Conservation (phyloP, 2,113 vertebrate genomes). For the Natator depressus region DNA sequence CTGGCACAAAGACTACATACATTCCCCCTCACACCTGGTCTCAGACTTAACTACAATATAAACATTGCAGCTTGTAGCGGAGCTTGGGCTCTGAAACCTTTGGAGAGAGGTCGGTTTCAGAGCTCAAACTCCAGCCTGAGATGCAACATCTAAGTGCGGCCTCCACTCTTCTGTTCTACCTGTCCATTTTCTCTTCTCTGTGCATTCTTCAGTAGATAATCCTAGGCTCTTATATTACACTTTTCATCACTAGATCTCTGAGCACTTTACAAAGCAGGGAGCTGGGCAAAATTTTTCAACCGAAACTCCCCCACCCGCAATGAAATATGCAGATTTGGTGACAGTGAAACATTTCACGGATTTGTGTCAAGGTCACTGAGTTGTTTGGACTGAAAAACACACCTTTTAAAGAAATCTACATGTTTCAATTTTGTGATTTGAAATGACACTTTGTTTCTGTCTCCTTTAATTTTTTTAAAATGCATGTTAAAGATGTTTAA, state of each 20-base stretch:
- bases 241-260: neutral
- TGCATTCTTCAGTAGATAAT: neutral
- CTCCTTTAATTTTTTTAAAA: too few relatives aligned
- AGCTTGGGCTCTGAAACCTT: neutral
- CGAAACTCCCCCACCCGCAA: too few relatives aligned
- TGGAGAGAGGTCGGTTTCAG: neutral
- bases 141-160: neutral
- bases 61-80: rapidly evolving
- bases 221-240: neutral
- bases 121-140: neutral
- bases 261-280: neutral
- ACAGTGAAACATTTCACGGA: too few relatives aligned
- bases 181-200: neutral
- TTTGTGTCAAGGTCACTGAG: too few relatives aligned
- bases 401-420: too few relatives aligned
- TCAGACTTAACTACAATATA: neutral
- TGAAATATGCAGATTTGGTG: too few relatives aligned
- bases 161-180: neutral
- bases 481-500: too few relatives aligned
- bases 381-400: too few relatives aligned
- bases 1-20: neutral
- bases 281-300: too few relatives aligned
- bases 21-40: neutral
- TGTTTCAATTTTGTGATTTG: too few relatives aligned
- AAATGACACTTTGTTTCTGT: too few relatives aligned